Base-by-base conservation (phyloP, 1,140 invertebrate species). In the Lasioglossum baleicum region DNA sequence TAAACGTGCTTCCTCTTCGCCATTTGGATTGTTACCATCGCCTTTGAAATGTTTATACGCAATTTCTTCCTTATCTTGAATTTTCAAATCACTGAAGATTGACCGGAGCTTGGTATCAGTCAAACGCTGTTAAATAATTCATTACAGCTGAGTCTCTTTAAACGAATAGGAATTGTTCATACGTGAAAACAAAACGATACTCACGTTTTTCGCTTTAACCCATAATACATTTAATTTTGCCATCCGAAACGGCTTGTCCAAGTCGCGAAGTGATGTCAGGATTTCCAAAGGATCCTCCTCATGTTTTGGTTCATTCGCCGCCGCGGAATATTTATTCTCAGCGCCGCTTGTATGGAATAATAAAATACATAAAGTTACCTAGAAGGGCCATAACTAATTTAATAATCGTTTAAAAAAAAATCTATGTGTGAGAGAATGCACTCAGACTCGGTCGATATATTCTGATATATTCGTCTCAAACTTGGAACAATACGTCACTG, bases 51-150 rank as follows among this genome's bases (percentile, higher is more conserved):
- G 96, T 91, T 99, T 99, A 85, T 95, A 95, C 1, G 95, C 94
- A 17, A 98, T 93, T 94, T 99, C 97, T 91, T 98, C 96, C 93
- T 98, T 98, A 87, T 99, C 98, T 76, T 99, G 98, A 63, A 98
- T 95, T 93, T 97, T 97, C 0, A 99, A 91, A 90, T 98, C 98
- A 89, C 96, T 96, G 85, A 96, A 97, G 20, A 99, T 90, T 0
- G 96, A 97, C 86, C 97, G 97, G 8, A 99, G 91, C 91, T 98
- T 98, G 8, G 95, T 93, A 87, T 97, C 96, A 11, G 96, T 95
- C 40, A 99, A 91, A 83, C 96, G 94, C 97, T 98, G 88, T 8
- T 94, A 92, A 20, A 75, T 63, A 40, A 68, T 63, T 22, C n/a
- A 61, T 60, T 63, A 20, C 6, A 26, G 58, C 60, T 31, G 13